A percentile compares a stretch with the other conserved stretches of the same genome.
Evolutionary conservation across 2,888 invertebrate species (phyloP).

Genomic region (Mechanitis mazaeus): DNA sequence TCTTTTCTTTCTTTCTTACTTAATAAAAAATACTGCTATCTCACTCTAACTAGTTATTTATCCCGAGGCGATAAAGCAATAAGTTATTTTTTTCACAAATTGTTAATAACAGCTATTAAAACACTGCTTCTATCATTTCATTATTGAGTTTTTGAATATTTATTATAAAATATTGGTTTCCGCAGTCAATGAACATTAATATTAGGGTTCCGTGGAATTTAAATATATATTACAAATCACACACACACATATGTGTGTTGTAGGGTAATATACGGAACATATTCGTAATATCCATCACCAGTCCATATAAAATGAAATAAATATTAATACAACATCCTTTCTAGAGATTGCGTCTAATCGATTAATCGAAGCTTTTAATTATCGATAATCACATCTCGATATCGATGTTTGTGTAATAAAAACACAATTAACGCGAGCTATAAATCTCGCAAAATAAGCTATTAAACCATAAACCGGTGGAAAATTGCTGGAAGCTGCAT

Average conservation of each 20-base stretch:
- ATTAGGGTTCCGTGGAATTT: slow-evolving; percentile 10
- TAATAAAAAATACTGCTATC: background rate
- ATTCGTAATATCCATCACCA: too few species aligned
- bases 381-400: slow-evolving; percentile 32
- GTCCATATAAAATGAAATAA: too few species aligned
- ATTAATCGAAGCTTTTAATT: slow-evolving; percentile 54
- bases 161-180: slow-evolving; percentile 24
- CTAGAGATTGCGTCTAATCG: slow-evolving; percentile 42
- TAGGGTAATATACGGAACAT: too few species aligned
- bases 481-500: slow-evolving; percentile 5
- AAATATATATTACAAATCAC: too few species aligned
- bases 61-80: slow-evolving; percentile 62
- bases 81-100: slow-evolving; percentile 60
- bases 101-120: slow-evolving; percentile 69
- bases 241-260: too few species aligned
- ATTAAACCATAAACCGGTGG: slow-evolving; percentile 9
- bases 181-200: slow-evolving; percentile 18
- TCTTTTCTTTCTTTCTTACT: slow-evolving; percentile 7
- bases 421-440: slow-evolving; percentile 22
- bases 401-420: slow-evolving; percentile 24
- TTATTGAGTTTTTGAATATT: slow-evolving; percentile 26
- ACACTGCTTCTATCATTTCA: slow-evolving; percentile 40
- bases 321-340: slow-evolving; percentile 17
- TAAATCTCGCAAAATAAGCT: slow-evolving; percentile 27
- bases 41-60: slow-evolving; percentile 10